Evolutionary conservation across 1,140 invertebrate species (phyloP).

Genomic region (Papilio polytes): DNA sequence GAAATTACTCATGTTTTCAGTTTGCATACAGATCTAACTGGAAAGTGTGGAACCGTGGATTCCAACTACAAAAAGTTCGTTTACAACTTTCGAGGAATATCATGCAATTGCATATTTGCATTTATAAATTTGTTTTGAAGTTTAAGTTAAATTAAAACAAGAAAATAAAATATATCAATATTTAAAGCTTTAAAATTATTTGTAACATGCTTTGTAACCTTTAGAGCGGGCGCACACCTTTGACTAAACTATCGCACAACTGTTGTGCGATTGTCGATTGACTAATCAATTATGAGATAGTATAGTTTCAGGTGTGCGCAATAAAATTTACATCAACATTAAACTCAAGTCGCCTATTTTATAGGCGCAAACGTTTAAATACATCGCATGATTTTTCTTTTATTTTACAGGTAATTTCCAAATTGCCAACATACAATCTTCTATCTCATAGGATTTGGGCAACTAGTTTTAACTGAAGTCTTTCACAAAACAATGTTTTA

Average conservation of each 20-base stretch:
- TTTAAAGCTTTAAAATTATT: neutral
- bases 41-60: slow-evolving; percentile 44
- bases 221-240: no score
- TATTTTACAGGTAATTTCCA: neutral
- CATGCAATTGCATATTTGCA: slow-evolving; percentile 30
- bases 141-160: neutral
- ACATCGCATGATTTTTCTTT: neutral
- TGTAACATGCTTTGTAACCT: no score
- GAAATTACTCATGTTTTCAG: slow-evolving; percentile 57
- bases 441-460: neutral
- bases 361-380: neutral
- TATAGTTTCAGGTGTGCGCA: no score
- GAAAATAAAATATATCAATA: neutral
- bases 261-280: no score
- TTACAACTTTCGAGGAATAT: slow-evolving; percentile 43
- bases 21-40: slow-evolving; percentile 53
- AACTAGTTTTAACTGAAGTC: neutral
- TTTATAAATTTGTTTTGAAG: neutral
- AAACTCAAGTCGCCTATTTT: neutral
- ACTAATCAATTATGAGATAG: no score
- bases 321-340: no score
- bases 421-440: no score
- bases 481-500: neutral
- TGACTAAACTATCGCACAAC: no score
- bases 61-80: slow-evolving; percentile 46